These are phyloP conservation scores for Lanistes nyassanus DNA, from an alignment of 1,140 invertebrate species.

Conservation along the genomic window DNA sequence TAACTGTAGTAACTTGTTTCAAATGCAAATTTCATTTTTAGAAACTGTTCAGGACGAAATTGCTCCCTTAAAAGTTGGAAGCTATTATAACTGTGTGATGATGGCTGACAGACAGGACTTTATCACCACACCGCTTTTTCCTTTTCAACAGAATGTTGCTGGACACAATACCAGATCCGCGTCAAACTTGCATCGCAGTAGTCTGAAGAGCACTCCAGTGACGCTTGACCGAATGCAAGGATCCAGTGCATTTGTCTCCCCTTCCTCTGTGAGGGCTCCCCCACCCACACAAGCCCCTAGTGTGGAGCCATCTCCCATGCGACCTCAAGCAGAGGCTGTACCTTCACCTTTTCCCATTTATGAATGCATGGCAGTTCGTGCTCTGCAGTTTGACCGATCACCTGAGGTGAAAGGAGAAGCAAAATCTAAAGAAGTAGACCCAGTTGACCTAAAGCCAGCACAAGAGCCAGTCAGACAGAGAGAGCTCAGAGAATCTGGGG, in stretches of 20 bases:
- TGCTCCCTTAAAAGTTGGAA: too few relatives aligned
- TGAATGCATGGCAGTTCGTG: background rate
- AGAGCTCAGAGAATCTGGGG: background rate
- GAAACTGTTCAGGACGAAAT: too few relatives aligned
- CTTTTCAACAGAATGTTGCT: background rate
- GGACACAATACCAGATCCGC: background rate
- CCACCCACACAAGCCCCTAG: constrained; percentile 11
- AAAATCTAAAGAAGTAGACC: background rate
- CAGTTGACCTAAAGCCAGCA: background rate
- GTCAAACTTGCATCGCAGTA: background rate
- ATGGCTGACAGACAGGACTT: too few relatives aligned
- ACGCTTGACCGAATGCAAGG: constrained; percentile 3
- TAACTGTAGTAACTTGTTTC: too few relatives aligned
- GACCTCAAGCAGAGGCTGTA: constrained; percentile 5
- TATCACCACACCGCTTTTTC: too few relatives aligned
- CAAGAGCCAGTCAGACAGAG: too few relatives aligned
- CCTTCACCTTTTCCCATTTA: background rate
- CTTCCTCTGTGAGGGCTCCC: constrained; percentile 5
- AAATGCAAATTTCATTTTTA: too few relatives aligned
- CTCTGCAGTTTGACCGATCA: constrained; percentile 17
- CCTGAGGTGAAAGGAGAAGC: constrained; percentile 6
- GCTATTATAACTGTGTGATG: too few relatives aligned
- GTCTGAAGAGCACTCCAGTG: constrained; percentile 13
- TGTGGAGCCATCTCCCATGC: constrained; percentile 12
- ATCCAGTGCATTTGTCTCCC: constrained; percentile 19